These are phyloP conservation scores for Eueides isabella DNA, from an alignment of 1,140 invertebrate species.

Conservation along the genomic window DNA sequence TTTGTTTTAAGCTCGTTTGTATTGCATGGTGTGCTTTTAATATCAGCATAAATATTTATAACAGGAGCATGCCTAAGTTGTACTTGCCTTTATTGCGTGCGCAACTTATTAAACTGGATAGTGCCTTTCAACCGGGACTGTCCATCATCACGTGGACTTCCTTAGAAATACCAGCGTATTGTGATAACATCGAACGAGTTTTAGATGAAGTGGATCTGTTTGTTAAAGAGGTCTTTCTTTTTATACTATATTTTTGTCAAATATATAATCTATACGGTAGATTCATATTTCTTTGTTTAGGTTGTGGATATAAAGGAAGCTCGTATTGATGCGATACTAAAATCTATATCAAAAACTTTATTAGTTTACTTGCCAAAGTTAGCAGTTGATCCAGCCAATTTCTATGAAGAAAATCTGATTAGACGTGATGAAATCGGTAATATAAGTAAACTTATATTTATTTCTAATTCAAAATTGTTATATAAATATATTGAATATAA, in stretches of 20 bases:
- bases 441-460: background rate
- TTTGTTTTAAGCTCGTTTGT: background rate
- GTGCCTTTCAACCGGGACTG: slow-evolving; percentile 88
- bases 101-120: slow-evolving; percentile 86
- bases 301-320: slow-evolving; percentile 90
- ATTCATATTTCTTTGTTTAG: slow-evolving; percentile 47
- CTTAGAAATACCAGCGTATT: slow-evolving; percentile 86
- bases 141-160: slow-evolving; percentile 92
- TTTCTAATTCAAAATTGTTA: background rate
- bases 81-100: slow-evolving; percentile 88
- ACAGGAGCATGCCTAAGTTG: slow-evolving; percentile 83
- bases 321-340: slow-evolving; percentile 87
- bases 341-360: slow-evolving; percentile 84
- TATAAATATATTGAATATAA: background rate
- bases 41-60: background rate
- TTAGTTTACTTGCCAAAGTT: slow-evolving; percentile 86
- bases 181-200: slow-evolving; percentile 82
- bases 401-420: slow-evolving; percentile 86
- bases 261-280: background rate
- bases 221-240: slow-evolving; percentile 83
- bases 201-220: slow-evolving; percentile 87
- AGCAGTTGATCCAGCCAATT: slow-evolving; percentile 85
- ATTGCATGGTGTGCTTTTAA: background rate
- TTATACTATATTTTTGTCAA: background rate
- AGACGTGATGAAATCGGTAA: slow-evolving; percentile 81